Evolutionary conservation across 2,888 invertebrate genomes (phyloP).

Genomic region (Heliconius hortense): DNA sequence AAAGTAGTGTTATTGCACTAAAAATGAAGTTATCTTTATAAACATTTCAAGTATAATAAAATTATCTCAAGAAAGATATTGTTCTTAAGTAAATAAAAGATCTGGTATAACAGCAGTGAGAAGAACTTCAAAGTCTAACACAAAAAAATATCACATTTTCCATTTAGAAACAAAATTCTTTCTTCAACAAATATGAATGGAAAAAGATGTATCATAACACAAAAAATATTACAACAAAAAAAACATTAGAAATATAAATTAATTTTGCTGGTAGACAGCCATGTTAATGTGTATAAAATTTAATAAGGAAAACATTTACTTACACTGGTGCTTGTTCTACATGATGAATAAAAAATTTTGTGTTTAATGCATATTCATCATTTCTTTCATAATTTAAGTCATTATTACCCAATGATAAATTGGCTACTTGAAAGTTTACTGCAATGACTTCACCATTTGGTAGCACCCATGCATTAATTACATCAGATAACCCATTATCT

Average conservation of each 20-base stretch:
- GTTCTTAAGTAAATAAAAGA: too few relatives aligned
- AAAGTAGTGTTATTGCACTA: too few relatives aligned
- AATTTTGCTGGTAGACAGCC: background rate
- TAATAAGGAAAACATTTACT: slow-evolving; percentile 47
- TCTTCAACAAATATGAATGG: too few relatives aligned
- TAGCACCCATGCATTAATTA: slow-evolving; percentile 90
- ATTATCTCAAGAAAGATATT: too few relatives aligned
- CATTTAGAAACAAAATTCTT: too few relatives aligned
- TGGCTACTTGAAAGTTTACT: slow-evolving; percentile 81
- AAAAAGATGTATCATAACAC: background rate
- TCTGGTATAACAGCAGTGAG: too few relatives aligned
- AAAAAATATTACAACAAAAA: background rate
- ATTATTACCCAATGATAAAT: slow-evolving; percentile 53
- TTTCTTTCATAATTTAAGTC: slow-evolving; percentile 38
- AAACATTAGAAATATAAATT: background rate
- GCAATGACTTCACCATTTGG: slow-evolving; percentile 89
- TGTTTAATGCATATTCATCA: slow-evolving; percentile 82
- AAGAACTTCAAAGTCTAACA: too few relatives aligned
- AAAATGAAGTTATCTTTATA: too few relatives aligned
- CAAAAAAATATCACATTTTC: too few relatives aligned
- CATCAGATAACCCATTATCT: slow-evolving; percentile 89
- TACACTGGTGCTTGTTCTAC: slow-evolving; percentile 90
- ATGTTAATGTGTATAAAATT: too few relatives aligned
- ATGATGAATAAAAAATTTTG: slow-evolving; percentile 89
- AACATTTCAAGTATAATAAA: too few relatives aligned